A percentile compares a stretch with the other conserved stretches of the same genome.
These are phyloP conservation scores for Alviniconcha strummeri DNA, from an alignment of 2,888 invertebrate genomes.

Conservation along the genomic window DNA sequence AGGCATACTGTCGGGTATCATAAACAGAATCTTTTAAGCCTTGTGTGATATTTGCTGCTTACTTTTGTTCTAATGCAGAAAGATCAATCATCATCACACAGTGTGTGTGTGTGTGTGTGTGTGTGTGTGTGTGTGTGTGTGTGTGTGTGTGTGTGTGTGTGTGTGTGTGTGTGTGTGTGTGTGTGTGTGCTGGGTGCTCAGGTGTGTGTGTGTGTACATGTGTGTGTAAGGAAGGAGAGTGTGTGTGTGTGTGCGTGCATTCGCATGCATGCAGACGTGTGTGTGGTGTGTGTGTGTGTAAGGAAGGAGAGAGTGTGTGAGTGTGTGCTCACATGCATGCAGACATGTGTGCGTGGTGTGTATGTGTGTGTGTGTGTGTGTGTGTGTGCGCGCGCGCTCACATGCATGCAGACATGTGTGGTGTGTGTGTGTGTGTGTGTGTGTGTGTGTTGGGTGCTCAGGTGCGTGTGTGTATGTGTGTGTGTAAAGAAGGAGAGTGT, in stretches of 20 bases:
- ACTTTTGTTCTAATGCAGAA: background rate
- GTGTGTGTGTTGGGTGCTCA: background rate
- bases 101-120: background rate
- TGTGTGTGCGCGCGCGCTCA: background rate
- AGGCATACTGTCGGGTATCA: background rate
- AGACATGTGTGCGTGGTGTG: background rate
- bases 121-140: background rate
- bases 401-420: too few relatives aligned
- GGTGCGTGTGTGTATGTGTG: background rate
- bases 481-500: background rate
- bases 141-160: background rate
- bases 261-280: background rate
- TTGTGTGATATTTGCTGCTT: background rate
- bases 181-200: background rate
- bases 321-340: background rate
- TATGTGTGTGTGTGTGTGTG: background rate
- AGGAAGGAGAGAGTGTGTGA: background rate
- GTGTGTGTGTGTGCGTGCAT: background rate
- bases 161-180: background rate
- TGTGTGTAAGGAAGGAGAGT: background rate
- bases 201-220: background rate
- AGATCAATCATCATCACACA: background rate
- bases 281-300: too few relatives aligned
- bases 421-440: background rate
- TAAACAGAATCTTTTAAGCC: background rate